Evolutionary conservation across 2,888 invertebrate species (phyloP).

Genomic region (Lordiphosa fenestrarum): DNA sequence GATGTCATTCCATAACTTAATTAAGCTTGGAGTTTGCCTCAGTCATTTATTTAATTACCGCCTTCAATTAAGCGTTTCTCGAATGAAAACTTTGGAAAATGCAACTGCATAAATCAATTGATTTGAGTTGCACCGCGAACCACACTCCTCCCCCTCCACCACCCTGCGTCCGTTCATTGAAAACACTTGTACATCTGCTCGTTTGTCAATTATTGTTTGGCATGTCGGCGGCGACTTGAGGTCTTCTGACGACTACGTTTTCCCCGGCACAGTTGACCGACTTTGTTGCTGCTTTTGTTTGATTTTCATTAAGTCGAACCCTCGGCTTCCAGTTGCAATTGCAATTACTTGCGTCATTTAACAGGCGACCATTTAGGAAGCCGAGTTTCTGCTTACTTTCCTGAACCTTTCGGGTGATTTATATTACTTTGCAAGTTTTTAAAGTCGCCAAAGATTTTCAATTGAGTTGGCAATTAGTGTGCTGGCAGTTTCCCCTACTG

Average conservation of each 20-base stretch:
- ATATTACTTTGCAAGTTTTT: slow-evolving; percentile 58
- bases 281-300: slow-evolving; percentile 57
- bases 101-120: slow-evolving; percentile 69
- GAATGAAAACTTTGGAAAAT: slow-evolving; percentile 28
- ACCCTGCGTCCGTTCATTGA: slow-evolving; percentile 51
- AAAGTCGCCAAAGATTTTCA: slow-evolving; percentile 59
- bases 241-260: slow-evolving; percentile 18
- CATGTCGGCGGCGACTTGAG: slow-evolving; percentile 10
- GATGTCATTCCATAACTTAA: slow-evolving; percentile 52
- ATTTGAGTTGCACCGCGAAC: slow-evolving; percentile 44
- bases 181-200: slow-evolving; percentile 74
- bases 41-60: slow-evolving; percentile 70
- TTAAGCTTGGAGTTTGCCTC: slow-evolving; percentile 44
- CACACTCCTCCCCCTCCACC: background rate
- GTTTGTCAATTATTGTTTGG: slow-evolving; percentile 67
- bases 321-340: slow-evolving; percentile 34
- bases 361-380: slow-evolving; percentile 43
- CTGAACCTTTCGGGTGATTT: slow-evolving; percentile 69
- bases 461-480: slow-evolving; percentile 39
- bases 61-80: slow-evolving; percentile 52
- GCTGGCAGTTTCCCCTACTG: slow-evolving; percentile 24
- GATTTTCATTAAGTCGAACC: slow-evolving; percentile 67
- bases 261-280: slow-evolving; percentile 51
- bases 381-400: slow-evolving; percentile 45
- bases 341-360: slow-evolving; percentile 68